A percentile compares a stretch with the other conserved stretches of the same genome.
phyloP scores from a whole-genome alignment of 1,140 invertebrate genomes.

The Drosophila saltans region DNA sequence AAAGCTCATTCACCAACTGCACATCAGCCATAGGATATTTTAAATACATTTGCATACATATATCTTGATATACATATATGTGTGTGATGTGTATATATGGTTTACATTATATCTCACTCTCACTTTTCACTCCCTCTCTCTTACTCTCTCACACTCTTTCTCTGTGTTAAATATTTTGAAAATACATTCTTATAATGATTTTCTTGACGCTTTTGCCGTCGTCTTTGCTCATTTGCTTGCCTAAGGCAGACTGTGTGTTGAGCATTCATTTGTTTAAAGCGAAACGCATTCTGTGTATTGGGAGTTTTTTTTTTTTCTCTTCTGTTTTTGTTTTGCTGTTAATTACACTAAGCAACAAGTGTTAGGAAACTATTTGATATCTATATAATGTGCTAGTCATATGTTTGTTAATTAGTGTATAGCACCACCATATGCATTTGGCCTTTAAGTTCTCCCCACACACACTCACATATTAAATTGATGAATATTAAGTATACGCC shows the following conservation, averaged over 20 bases:
- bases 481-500: constrained; percentile 76
- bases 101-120: constrained; percentile 33
- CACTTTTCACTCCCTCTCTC: neutral
- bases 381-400: too few species aligned
- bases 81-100: constrained; percentile 30
- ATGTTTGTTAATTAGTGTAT: neutral
- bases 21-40: constrained; percentile 80
- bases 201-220: constrained; percentile 29
- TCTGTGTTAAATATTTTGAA: constrained; percentile 47
- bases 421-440: too few species aligned
- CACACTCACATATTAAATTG: constrained; percentile 48
- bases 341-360: constrained; percentile 65
- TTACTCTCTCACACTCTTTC: neutral
- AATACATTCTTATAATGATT: constrained; percentile 17
- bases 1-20: constrained; percentile 77
- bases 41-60: constrained; percentile 79
- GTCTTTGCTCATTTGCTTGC: constrained; percentile 71
- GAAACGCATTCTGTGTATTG: constrained; percentile 35
- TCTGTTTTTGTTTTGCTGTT: constrained; percentile 29
- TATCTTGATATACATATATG: constrained; percentile 36
- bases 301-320: neutral
- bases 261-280: constrained; percentile 48
- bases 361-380: constrained; percentile 3
- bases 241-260: constrained; percentile 52
- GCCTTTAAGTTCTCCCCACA: neutral